Base-by-base conservation (phyloP, 2,888 invertebrate genomes). In the Pardosa pseudoannulata region DNA sequence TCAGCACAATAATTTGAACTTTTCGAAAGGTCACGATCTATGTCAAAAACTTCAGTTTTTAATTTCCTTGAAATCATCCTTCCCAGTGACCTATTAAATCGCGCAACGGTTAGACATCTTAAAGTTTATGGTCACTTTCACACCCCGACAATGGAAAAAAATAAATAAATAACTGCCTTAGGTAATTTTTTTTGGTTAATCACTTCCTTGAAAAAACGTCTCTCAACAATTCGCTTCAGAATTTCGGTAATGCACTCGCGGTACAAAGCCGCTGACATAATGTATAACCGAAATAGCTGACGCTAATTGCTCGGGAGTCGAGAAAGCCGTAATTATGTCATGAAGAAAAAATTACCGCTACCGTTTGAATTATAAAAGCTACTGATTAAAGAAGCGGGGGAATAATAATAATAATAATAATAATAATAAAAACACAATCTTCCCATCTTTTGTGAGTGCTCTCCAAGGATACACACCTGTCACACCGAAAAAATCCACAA, bases 311-410 rank as follows among this genome's bases (percentile, higher is more conserved):
- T 23, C 3, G 23, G 56, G n/a, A 23, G 16, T 7, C 23, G 56
- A 5, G 56, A 56, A 56, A 56, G 11, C 3, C 5, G 23, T 23
- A 56, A 56, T 56, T 56, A 56, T 23, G 56, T 23, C 13, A 56
- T 6, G n/a, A n/a, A n/a, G n/a, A 56, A 56, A 56, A 56, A 56
- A 23, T 67, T 32, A 1, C 50, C 28, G 82, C 82, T 83, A 83
- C 82, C 68, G 78, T 78, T 65, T 29, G 13, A 62, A 64, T 13
- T 32, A 62, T 36, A 62, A 74, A 75, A 36, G 71, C 83, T 85
- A 85, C 72, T 67, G 83, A 75, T 76, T 62, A 29, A 83, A 29
- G 11, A 56, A 23, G 16, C 16, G 9, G 11, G n/a, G n/a, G n/a
- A n/a, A n/a, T n/a, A n/a, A n/a, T n/a, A 36, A 36, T 36, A 16